Evolutionary conservation across 2,113 vertebrate species (phyloP), one percentile per base, ranked within the genome.

Genomic region (Zapornia atra): DNA sequence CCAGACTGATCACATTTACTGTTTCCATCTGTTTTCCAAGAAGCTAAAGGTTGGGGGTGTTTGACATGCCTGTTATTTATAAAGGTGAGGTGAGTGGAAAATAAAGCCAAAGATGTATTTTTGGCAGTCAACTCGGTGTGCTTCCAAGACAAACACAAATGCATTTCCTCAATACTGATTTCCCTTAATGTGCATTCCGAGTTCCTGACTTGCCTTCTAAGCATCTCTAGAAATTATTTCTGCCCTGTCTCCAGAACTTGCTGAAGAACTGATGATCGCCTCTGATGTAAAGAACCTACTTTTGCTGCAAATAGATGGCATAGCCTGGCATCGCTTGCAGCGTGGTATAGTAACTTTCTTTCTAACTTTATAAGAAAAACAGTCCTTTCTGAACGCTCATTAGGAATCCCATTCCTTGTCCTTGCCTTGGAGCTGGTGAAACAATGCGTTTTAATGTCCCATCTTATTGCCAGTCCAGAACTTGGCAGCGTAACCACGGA

Each of bases 81-180:
- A 70, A 90, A 88, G 84, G 85, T 86, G 79, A 59, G 48, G 21
- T 34, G 59, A 90, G 31, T 3, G 31, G 63, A 73, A 97, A 90
- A 77, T 46, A 79, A 95, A 95, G 66, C 40, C 63, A n/a, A 77
- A 77, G 71, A 88, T 63, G 71, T 87, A 54, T 91, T 92, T 93
- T 77, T 89, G 73, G 36, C 63, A 77, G 46, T 36, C 54, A 65
- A 5, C 40, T 85, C 29, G 12, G 2, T 34, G 63, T 86, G 71
- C 40, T 90, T 90, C 79, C 78, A 80, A 91, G 59, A 46, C 78
- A 93, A 90, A 95, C 75, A 56, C 3, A 70, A 38, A 68, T 77
- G 36, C 12, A 5, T 81, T 96, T 86, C 56, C 50, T 63, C 51
- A 19, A 2, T 64, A n/a, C 60, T 56, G 36, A 12, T 69, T 82